phyloP scores from a whole-genome alignment of 2,113 vertebrate species.

The Ploceus nigricollis region DNA sequence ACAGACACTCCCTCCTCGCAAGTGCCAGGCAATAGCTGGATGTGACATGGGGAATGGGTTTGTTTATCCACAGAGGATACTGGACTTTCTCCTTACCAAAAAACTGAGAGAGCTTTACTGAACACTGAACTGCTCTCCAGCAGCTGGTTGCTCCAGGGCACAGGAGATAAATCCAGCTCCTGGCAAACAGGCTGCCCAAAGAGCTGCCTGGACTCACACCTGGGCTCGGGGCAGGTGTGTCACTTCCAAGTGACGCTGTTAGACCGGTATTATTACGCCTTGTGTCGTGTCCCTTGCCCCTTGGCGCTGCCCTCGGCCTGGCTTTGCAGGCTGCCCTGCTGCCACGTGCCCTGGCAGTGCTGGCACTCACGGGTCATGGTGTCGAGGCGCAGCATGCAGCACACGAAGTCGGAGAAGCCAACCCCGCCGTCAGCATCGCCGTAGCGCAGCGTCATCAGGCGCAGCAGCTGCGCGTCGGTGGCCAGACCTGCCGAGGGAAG shows the following conservation, averaged over 20 bases:
- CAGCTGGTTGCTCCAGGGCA: too few relatives aligned
- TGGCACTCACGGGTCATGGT: constrained; percentile 69
- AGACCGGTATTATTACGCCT: fast-evolving
- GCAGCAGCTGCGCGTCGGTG: not conserved
- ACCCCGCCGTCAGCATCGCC: not conserved
- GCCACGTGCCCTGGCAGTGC: fast-evolving
- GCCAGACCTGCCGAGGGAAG: constrained; percentile 19
- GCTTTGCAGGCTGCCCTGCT: not conserved
- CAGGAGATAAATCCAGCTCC: not conserved
- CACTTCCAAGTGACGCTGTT: fast-evolving
- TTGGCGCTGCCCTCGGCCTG: not conserved
- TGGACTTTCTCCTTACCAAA: not conserved
- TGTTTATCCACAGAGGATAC: not conserved
- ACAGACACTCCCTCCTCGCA: not conserved
- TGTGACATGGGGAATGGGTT: not conserved
- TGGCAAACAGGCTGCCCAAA: not conserved
- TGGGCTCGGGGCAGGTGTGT: not conserved
- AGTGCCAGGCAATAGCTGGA: not conserved
- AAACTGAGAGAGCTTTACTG: not conserved
- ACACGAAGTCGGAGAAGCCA: constrained; percentile 65
- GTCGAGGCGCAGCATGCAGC: constrained; percentile 72
- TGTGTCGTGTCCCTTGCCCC: fast-evolving
- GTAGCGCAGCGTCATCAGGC: constrained; percentile 60
- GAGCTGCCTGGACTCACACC: not conserved
- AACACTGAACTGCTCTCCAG: not conserved